Evolutionary conservation across 1,140 invertebrate genomes (phyloP).

Genomic region (Monomorium pharaonis): DNA sequence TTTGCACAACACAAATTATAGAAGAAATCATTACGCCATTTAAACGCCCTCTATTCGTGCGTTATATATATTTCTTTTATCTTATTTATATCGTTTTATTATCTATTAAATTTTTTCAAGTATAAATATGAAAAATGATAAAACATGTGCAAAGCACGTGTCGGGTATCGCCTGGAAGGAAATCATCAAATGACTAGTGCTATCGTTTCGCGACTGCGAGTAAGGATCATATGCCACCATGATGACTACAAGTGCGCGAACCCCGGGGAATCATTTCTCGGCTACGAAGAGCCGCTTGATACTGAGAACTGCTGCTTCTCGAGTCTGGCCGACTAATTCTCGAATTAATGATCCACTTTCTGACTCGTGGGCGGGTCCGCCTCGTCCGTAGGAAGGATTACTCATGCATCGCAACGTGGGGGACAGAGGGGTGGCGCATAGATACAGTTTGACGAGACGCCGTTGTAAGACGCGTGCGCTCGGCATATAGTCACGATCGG

Average conservation of each 20-base stretch:
- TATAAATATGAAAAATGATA: not conserved
- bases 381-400: not conserved
- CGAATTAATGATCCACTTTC: not conserved
- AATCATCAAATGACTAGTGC: not conserved
- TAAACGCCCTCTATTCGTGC: not conserved
- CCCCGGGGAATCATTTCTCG: not conserved
- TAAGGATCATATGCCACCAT: not conserved
- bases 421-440: not conserved
- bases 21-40: not conserved
- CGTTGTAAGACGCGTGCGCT: constrained; percentile 73
- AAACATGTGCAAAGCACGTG: not conserved
- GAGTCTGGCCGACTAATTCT: not conserved
- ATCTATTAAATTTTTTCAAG: not conserved
- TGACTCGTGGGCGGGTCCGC: constrained; percentile 1
- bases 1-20: not conserved
- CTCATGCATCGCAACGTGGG: constrained; percentile 11
- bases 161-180: not conserved
- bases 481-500: constrained; percentile 51
- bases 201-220: not conserved
- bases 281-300: not conserved
- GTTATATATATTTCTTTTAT: not conserved
- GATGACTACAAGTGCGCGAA: constrained; percentile 13
- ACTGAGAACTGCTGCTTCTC: not conserved
- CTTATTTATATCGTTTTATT: not conserved
- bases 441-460: constrained; percentile 21